Percentiles rank a stretch among this genome's conserved stretches.
Evolutionary conservation across 2,797 vertebrate species (phyloP).

Genomic region (Myripristis jacobus): DNA sequence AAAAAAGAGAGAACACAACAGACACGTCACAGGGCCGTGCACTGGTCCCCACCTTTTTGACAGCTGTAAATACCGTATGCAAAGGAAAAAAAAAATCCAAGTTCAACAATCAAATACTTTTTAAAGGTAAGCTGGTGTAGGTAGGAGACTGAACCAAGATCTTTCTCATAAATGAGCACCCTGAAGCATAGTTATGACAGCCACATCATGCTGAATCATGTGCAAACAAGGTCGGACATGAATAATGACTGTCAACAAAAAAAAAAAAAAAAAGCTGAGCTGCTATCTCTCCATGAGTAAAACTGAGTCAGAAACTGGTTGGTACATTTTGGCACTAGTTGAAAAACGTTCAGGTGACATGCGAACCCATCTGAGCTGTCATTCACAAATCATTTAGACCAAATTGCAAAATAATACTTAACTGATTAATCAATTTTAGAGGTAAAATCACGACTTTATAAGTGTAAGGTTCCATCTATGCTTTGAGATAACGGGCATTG

Average conservation of each 20-base stretch:
- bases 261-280: too few relatives aligned
- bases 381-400: conserved; percentile 42
- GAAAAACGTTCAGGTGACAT: conserved; percentile 50
- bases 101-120: conserved; percentile 50
- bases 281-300: conserved; percentile 42
- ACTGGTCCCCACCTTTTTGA: conserved; percentile 31
- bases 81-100: background rate
- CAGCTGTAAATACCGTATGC: conserved; percentile 13
- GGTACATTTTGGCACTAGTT: conserved; percentile 76
- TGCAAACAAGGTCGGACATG: conserved; percentile 22
- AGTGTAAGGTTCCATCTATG: background rate
- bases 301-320: conserved; percentile 29
- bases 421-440: conserved; percentile 1
- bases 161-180: conserved; percentile 33
- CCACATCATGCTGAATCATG: conserved; percentile 1
- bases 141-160: conserved; percentile 43
- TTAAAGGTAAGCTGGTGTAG: conserved; percentile 62
- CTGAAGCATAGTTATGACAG: conserved; percentile 50
- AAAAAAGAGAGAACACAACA: background rate
- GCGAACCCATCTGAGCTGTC: conserved; percentile 57
- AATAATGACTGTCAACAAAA: conserved; percentile 17
- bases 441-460: conserved; percentile 7
- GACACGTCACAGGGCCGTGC: conserved; percentile 45
- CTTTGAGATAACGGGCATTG: background rate
- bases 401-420: conserved; percentile 32